Conservation (phyloP, 1,140 invertebrate species). For the Eubasilissa regina region DNA sequence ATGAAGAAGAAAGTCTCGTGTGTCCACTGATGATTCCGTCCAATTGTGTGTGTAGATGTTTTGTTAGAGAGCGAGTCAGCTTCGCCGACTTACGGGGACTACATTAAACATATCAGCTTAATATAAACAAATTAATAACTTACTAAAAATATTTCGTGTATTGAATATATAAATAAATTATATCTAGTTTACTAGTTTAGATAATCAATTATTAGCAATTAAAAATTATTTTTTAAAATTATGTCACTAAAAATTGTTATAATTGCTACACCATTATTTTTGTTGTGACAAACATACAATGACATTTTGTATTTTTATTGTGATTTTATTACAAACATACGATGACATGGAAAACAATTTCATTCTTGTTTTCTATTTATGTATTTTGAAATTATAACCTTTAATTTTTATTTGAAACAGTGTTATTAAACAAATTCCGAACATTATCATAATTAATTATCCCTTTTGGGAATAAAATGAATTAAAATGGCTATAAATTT, state of each 20-base stretch:
- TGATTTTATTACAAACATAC: conserved; percentile 7
- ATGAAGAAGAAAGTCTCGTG: conserved; percentile 10
- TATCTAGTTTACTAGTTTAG: conserved; percentile 59
- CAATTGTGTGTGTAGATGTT: conserved; percentile 61
- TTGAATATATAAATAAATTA: conserved; percentile 59
- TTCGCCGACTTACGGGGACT: conserved; percentile 60
- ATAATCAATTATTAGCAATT: conserved; percentile 59
- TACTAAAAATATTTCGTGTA: conserved; percentile 59
- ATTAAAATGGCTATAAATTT: conserved; percentile 47
- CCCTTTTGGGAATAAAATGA: conserved; percentile 47
- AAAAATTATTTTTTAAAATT: conserved; percentile 31
- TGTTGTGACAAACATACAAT: conserved; percentile 16
- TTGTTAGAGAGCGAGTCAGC: conserved; percentile 60
- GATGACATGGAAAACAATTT: not conserved
- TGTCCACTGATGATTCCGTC: conserved; percentile 60
- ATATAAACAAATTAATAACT: conserved; percentile 59
- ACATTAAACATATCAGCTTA: conserved; percentile 62
- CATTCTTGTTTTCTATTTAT: not conserved
- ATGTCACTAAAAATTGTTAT: conserved; percentile 22
- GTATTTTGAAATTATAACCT: not conserved
- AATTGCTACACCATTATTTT: conserved; percentile 30
- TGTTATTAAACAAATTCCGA: not conserved
- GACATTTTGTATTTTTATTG: conserved; percentile 14
- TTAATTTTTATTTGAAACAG: conserved; percentile 29
- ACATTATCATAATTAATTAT: conserved; percentile 31